phyloP scores from a whole-genome alignment of 2,797 vertebrate genomes.

The Myotis daubentonii region DNA sequence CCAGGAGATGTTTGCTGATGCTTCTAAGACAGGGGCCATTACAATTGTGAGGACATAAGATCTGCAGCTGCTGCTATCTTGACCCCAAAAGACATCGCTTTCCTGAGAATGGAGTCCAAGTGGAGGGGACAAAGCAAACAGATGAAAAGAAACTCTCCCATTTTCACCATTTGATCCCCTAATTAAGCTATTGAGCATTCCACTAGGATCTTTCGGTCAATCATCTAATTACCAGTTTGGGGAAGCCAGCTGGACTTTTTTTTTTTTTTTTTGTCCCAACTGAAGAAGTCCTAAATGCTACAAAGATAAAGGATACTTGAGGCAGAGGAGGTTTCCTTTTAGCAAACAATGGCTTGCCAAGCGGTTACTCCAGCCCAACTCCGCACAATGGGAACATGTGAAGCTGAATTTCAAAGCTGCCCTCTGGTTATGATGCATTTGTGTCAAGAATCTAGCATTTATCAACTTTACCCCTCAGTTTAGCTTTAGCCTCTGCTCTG shows the following conservation, averaged over 20 bases:
- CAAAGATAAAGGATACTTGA: neutral
- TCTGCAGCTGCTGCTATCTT: neutral
- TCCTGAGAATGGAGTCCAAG: neutral
- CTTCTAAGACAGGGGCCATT: neutral
- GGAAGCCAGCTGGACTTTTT: neutral
- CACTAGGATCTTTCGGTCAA: neutral
- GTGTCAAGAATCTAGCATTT: neutral
- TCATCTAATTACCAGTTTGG: neutral
- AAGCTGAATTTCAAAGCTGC: neutral
- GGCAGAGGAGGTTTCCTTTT: neutral
- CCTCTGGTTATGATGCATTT: neutral
- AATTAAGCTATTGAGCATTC: neutral
- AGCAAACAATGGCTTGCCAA: neutral
- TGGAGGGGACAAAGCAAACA: neutral
- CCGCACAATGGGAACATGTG: neutral
- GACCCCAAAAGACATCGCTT: neutral
- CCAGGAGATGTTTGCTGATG: neutral
- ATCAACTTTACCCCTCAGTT: neutral
- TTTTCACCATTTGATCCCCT: neutral
- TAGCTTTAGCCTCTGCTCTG: neutral
- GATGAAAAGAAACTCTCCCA: neutral
- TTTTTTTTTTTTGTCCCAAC: neutral
- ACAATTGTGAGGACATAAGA: neutral
- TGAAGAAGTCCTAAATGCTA: slow-evolving; percentile 11
- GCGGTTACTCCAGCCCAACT: neutral